Percentiles rank a stretch among this genome's conserved stretches.
phyloP scores from a whole-genome alignment of 2,797 vertebrate genomes.

The Rachycentron canadum region DNA sequence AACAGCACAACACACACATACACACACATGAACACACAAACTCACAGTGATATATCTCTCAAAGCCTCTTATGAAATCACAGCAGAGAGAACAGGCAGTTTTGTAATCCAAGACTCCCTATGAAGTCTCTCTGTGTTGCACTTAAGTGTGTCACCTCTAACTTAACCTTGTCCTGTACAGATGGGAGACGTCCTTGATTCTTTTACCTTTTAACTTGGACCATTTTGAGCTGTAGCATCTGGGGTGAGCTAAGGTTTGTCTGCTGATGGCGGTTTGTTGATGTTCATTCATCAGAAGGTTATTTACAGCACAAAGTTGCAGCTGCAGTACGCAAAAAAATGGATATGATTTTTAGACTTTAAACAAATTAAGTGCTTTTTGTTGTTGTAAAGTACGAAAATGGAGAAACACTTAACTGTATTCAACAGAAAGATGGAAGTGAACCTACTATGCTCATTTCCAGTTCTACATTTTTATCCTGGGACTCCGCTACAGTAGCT shows the following conservation, averaged over 20 bases:
- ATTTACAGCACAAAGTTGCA: neutral
- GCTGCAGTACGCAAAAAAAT: neutral
- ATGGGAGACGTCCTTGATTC: slow-evolving; percentile 42
- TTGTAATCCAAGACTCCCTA: slow-evolving; percentile 64
- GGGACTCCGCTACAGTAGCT: neutral
- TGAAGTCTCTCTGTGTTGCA: slow-evolving; percentile 51
- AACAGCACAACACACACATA: slow-evolving; percentile 38
- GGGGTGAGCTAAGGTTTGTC: slow-evolving; percentile 11
- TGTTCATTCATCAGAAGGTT: neutral
- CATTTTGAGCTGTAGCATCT: neutral
- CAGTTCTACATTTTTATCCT: too few species aligned
- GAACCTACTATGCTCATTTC: neutral
- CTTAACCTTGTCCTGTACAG: slow-evolving; percentile 52
- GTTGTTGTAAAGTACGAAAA: neutral
- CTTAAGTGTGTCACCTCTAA: slow-evolving; percentile 69
- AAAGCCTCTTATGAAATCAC: slow-evolving; percentile 77
- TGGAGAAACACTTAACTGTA: too few species aligned
- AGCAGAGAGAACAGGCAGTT: slow-evolving; percentile 65
- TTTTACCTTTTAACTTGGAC: neutral
- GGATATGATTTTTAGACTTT: neutral
- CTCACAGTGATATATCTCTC: slow-evolving; percentile 48
- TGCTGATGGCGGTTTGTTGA: neutral
- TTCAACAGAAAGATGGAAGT: neutral
- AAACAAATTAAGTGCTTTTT: neutral
- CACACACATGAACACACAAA: slow-evolving; percentile 11